Base-by-base conservation (phyloP, 2,888 invertebrate species). In the Troides oblongomaculatus region DNA sequence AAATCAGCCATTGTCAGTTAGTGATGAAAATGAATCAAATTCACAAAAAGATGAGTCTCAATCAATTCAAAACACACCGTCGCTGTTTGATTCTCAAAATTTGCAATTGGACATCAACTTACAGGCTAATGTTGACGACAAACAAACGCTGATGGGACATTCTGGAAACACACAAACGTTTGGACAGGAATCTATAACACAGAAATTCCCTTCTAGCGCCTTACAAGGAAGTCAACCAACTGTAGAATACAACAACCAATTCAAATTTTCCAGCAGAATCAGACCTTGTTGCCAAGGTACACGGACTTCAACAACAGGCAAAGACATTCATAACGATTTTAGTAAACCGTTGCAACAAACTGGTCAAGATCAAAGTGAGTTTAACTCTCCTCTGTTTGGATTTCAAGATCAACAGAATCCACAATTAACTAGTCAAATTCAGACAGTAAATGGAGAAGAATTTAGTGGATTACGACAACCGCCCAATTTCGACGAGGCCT, bases 381-480 rank as follows among this genome's bases (percentile, higher is more conserved):
- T 50, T 23, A 46, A 61, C 62, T 21, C 66, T 25, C 6, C 75
- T 39, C 78, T 79, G 25, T 74, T 78, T 64, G 75, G 74, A 30
- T 69, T 66, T 39, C 75, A 75, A 61, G 66, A 23, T n/a, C 46
- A 64, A 12, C 77, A 78, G 65, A 67, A 70, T 59, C 43, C 72
- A 7, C 77, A 74, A 50, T 72, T 77, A 61, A 68, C 76, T 70
- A 70, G 70, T 70, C 70, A 70, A 36, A 77, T 83, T 30, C 39
- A 59, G 10, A 76, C 77, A 43, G 87, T 84, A 2, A 78, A 80
- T 70, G 83, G 84, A 1, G 90, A 90, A 73, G 68, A 78, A n/a
- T 92, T 92, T 25, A 84, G 83, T 56, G 88, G 84, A 23, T 80
- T 86, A 0, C 77, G 87, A 72, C 79, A 84, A 66, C 87, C 89